Conservation (phyloP, 2,797 vertebrate genomes). For the Echiichthys vipera region DNA sequence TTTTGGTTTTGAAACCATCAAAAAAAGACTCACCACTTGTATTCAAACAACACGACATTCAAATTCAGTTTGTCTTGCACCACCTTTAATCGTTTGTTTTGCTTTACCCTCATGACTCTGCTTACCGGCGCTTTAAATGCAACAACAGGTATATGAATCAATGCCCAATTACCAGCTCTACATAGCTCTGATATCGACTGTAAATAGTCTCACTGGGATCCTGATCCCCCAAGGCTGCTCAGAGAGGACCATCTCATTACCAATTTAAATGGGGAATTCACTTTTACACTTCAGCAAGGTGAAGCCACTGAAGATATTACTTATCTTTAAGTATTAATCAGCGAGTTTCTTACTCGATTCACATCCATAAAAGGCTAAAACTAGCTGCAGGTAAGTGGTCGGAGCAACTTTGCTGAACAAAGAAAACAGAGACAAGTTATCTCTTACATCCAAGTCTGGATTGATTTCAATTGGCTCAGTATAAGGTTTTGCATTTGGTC, state of each 20-base stretch:
- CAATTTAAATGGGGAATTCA: not conserved
- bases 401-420: not conserved
- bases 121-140: not conserved
- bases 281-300: not conserved
- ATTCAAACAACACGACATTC: constrained; percentile 17
- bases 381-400: too few relatives aligned
- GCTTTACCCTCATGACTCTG: not conserved
- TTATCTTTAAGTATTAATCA: not conserved
- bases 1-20: constrained; percentile 1
- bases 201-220: not conserved
- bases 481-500: constrained; percentile 56
- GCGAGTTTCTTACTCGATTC: not conserved
- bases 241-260: not conserved
- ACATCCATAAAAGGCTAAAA: not conserved
- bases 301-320: not conserved
- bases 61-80: constrained; percentile 12
- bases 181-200: not conserved
- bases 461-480: not conserved
- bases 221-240: not conserved
- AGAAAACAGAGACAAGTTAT: not conserved
- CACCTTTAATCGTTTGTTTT: not conserved
- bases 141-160: not conserved
- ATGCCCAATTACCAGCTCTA: not conserved
- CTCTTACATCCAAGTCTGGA: not conserved
- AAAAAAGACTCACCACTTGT: not conserved